Base-by-base conservation (phyloP, 30 jellyfish, hydroid and myxozoan genomes). In the Cassiopea andromeda region DNA sequence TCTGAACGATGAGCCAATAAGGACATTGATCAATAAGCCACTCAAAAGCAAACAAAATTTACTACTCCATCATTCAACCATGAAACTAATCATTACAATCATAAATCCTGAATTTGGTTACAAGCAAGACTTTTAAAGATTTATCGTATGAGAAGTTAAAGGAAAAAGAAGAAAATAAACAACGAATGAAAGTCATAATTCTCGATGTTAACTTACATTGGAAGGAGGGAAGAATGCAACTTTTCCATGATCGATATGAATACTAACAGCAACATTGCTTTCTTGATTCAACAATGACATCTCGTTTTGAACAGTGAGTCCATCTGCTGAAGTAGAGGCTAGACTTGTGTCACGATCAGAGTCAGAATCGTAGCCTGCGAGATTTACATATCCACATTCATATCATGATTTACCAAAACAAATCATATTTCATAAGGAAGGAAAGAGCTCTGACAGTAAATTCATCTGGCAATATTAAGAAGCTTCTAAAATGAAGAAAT, bases 141-240 rank as follows among this genome's bases (percentile, higher is more conserved):
- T n/a, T 50, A 50, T 50, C 64, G 64, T n/a, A 50, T 50, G 9
- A 50, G 81, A 44, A 73, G 9, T 14, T 50, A 50, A 50, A 50
- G 64, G 64, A 50, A 9, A 50, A 5, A 9, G 64, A 50, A 9
- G 9, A 50, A 2, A 9, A 50, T 50, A 9, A 5, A 2, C 5
- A 2, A 9, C 5, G 8, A 50, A 50, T 9, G 9, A 50, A 50
- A 2, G 5, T 9, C 64, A 2, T 50, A 9, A 50, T 50, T 50
- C 8, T 50, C 9, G 5, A 50, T 50, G 5, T 50, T 14, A 10
- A 6, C 79, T 70, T 70, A 70, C 79, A 5, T 2, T 1, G 7
- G 50, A 70, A n/a, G 48, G 79, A 13, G 98, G 98, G 59, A 93
- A 88, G 54, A 93, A 78, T 10, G 97, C 97, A 47, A 88, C 92